Base-by-base conservation (phyloP, 2,888 invertebrate species). In the Dinocampus coccinellae region DNA sequence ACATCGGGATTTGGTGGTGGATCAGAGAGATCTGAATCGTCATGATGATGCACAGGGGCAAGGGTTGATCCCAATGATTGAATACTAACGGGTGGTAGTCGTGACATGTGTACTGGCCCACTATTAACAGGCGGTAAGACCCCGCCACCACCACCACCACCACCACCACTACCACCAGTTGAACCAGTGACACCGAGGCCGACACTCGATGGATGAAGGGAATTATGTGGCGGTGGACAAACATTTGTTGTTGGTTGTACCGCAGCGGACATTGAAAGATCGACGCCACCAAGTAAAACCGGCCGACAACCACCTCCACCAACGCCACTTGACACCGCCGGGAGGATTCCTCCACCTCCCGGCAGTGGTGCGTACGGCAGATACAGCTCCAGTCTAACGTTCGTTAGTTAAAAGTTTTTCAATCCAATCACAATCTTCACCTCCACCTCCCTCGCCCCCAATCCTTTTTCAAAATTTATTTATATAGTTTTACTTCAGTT, bases 1-100 rank as follows among this genome's bases (percentile, higher is more conserved):
- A 96, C 94, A 85, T 96, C 96, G 24, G 95, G 94, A 86, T 94
- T 94, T 73, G 94, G 94, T 82, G 92, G 89, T 79, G 90, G 89
- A 77, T 85, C 86, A 69, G 79, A 77, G 13, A 82, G 69, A 16
- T 83, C 83, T 20, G 71, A 71, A 63, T 76, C 67, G 11, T 78
- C 75, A 24, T 77, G 73, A 47, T 71, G 76, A 58, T 79, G 81
- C 66, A 81, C 70, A 34, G 89, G 86, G n/a, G 89, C 88, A 79
- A 89, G 81, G 73, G 88, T 83, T 13, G 87, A 81, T 81, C 82
- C 70, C 84, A 88, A 70, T 87, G 84, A 58, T 78, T 77, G 53
- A 85, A 87, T 66, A 57, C 70, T 87, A 80, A 87, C 80, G 75
- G 88, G 82, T 73, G 78, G 62, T 61, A 80, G 77, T 42, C 79